Base-by-base conservation (phyloP, 92 coral and sea anemone genomes). In the Siderastrea siderea region DNA sequence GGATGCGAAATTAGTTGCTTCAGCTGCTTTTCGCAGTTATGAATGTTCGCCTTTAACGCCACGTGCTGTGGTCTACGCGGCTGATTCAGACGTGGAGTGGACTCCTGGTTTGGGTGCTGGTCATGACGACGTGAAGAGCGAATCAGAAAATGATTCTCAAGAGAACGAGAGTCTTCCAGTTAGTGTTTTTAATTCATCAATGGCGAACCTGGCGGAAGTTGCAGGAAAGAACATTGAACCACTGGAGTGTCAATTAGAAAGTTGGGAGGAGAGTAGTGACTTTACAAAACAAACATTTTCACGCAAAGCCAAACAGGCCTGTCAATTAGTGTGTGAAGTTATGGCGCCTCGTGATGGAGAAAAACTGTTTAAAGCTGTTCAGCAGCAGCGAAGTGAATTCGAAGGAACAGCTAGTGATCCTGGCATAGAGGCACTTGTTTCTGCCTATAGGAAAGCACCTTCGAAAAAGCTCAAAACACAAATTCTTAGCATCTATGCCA, bases 281-380 rank as follows among this genome's bases (percentile, higher is more conserved):
- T 8, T 84, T 58, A 87, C 74, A 54, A 71, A 85, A 80, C 77
- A 84, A 70, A 79, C 78, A 64, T 90, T 50, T 64, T 16, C 51
- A 10, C 86, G 79, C 52, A 90, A 48, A 85, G 78, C 93, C 57
- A 88, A 85, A 85, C 83, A 90, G 78, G 90, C 89, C 11, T 84
- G 82, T 49, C 80, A 83, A 74, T 87, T 84, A 15, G 83, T 90
- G 59, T 90, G 93, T 75, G 67, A 77, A 70, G 70, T 71, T 6
- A 84, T 84, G 63, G 82, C 88, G 16, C 66, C 88, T 47, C 71
- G 15, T 48, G 82, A 84, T 63, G 80, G 88, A 74, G 82, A 74
- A 16, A 46, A 61, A 52, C 82, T 84, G 6, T 84, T 84, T 61
- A n/a, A 78, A 85, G 68, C 43, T 57, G 69, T 65, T 59, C 83